These are phyloP conservation scores for Zaprionus davidi DNA, from an alignment of 1,140 invertebrate genomes.

Conservation along the genomic window DNA sequence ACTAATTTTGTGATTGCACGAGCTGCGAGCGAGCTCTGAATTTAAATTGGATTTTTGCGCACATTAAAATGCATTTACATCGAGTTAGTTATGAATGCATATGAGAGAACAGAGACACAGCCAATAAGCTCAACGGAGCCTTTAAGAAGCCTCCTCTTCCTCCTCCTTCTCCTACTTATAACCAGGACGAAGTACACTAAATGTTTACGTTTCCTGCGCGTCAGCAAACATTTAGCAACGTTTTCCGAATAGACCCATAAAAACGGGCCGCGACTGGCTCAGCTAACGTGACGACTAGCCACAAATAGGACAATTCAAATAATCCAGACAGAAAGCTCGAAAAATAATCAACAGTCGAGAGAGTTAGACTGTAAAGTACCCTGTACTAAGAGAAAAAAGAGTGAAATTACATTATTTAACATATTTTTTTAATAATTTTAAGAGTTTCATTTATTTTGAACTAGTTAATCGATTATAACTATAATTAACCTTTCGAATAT, in stretches of 20 bases:
- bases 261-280: constrained; percentile 51
- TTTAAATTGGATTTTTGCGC: constrained; percentile 83
- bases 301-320: constrained; percentile 48
- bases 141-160: not conserved
- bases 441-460: too few species aligned
- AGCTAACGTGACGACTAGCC: constrained; percentile 69
- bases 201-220: constrained; percentile 81
- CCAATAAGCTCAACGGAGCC: not conserved
- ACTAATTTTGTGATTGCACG: constrained; percentile 82
- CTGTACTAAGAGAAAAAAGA: not conserved
- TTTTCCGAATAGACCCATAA: constrained; percentile 69
- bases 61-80: constrained; percentile 81
- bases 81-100: constrained; percentile 81
- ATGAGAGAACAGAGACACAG: constrained; percentile 46
- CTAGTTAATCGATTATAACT: too few species aligned
- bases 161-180: not conserved
- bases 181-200: constrained; percentile 51
- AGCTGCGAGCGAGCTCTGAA: constrained; percentile 74
- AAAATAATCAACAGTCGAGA: constrained; percentile 12
- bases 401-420: not conserved
- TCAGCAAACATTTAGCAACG: constrained; percentile 76
- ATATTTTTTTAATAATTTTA: not conserved
- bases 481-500: too few species aligned
- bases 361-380: not conserved
- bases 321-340: not conserved